phyloP scores from a whole-genome alignment of 92 coral and sea anemone genomes.

The Palythoa caribaeorum region DNA sequence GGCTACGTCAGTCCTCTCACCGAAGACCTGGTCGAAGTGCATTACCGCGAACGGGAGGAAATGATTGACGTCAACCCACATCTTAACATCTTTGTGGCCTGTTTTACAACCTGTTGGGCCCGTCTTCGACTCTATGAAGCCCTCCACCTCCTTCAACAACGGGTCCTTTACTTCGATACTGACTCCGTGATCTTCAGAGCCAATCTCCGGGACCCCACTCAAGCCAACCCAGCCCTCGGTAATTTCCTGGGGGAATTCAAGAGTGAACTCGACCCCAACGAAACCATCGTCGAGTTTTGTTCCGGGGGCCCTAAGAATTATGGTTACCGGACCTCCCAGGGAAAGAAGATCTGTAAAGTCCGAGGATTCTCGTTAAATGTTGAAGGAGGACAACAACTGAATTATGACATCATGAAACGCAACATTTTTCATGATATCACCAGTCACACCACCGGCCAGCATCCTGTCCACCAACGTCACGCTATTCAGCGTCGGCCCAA shows the following conservation, averaged over 20 bases:
- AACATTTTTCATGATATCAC: background rate
- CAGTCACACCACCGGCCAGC: background rate
- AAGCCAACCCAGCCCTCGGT: background rate
- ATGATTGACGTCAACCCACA: conserved; percentile 8
- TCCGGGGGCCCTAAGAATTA: conserved; percentile 51
- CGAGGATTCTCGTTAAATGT: conserved; percentile 31
- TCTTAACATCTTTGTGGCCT: conserved; percentile 6
- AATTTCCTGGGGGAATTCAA: conserved; percentile 28
- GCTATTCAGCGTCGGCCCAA: conserved; percentile 21
- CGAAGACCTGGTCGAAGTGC: conserved; percentile 42
- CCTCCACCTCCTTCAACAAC: background rate
- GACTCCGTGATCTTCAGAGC: conserved; percentile 24
- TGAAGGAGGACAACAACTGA: background rate
- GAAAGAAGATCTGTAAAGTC: conserved; percentile 18
- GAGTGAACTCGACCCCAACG: conserved; percentile 13
- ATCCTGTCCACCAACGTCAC: background rate
- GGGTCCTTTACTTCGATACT: conserved; percentile 29
- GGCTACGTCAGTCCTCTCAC: conserved; percentile 26
- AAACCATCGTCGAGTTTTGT: conserved; percentile 23
- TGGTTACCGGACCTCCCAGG: conserved; percentile 22
- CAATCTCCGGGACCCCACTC: background rate
- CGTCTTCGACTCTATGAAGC: conserved; percentile 19
- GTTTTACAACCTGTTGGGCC: conserved; percentile 43
- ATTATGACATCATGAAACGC: conserved; percentile 10
- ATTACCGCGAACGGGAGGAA: background rate